Base-by-base conservation (phyloP, 2,113 vertebrate genomes). In the Agapornis roseicollis region DNA sequence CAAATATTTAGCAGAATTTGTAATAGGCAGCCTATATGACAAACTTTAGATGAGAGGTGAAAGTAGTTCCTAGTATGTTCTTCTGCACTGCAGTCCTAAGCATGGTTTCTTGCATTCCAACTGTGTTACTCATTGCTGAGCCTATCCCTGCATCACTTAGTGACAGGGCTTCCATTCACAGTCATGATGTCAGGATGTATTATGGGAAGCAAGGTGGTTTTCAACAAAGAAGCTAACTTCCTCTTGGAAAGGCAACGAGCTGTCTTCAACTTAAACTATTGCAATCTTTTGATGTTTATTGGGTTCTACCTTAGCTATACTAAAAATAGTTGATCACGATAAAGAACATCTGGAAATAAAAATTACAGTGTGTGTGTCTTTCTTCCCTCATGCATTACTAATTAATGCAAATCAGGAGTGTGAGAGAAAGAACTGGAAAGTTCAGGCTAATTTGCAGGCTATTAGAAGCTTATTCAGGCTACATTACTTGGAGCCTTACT, bases 1-100 rank as follows among this genome's bases (percentile, higher is more conserved):
- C 70, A 74, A 80, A 90, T 61, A 42, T 52, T 92, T 44, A 63
- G 49, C 83, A 35, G 79, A 97, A 88, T 90, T 93, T 93, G 18
- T 85, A 82, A 16, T 64, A 68, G 24, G 10, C 63, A 96, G 72
- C 73, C 20, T n/a, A 61, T 93, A 90, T 80, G 70, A 88, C 79
- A 91, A 49, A 94, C 39, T 96, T 87, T 60, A 25, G 55, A 35
- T 29, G 28, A 73, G 31, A 80, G 22, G 27, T 95, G 55, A 89
- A 81, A 93, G 88, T 94, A 71, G 65, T 79, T 64, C 61, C 44
- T 77, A 1, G 42, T 79, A 80, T 39, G 24, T 79, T 94, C 23
- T 60, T 85, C 49, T 88, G 22, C 46, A 27, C 44, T 63, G 47
- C 11, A 81, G 84, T 90, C 42, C 56, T 82, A 80, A 85, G 27